Evolutionary conservation across 37 sponge, comb jelly and placozoan genomes (phyloP).

Genomic region (Beroe ovata): DNA sequence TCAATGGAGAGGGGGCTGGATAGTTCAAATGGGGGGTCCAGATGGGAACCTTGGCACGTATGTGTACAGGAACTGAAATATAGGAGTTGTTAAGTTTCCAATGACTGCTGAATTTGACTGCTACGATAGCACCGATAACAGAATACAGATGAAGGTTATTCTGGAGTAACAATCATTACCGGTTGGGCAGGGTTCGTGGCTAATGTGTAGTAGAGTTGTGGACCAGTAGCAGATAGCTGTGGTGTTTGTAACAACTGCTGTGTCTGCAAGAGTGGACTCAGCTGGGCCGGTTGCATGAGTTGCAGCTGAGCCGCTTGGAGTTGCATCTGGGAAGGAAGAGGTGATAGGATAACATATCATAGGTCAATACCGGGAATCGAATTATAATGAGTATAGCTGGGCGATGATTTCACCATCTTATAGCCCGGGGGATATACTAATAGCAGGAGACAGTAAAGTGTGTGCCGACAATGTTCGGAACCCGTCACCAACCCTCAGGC

Average conservation of each 20-base stretch:
- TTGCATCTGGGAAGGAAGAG: not conserved
- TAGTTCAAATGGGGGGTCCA: constrained; percentile 45
- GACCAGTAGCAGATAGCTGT: constrained; percentile 1
- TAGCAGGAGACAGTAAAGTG: too few species aligned
- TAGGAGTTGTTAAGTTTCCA: too few species aligned
- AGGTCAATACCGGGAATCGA: too few species aligned
- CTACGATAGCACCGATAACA: too few species aligned
- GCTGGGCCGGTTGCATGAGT: constrained; percentile 28
- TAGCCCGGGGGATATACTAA: too few species aligned
- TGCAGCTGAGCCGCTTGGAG: constrained; percentile 19
- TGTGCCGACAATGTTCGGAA: too few species aligned
- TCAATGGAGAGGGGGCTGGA: too few species aligned
- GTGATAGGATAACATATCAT: too few species aligned
- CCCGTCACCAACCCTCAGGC: too few species aligned
- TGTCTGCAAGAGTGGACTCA: not conserved
- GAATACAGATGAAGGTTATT: not conserved
- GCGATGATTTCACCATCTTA: too few species aligned
- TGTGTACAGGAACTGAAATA: constrained; percentile 47
- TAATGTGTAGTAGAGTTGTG: constrained; percentile 23
- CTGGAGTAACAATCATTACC: not conserved
- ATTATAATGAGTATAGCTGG: too few species aligned
- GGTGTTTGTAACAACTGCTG: not conserved
- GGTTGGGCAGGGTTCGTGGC: not conserved
- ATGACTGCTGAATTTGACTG: too few species aligned
- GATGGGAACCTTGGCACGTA: constrained; percentile 28